Conservation (phyloP, 2,888 invertebrate genomes). For the Tenthredo distinguenda region DNA sequence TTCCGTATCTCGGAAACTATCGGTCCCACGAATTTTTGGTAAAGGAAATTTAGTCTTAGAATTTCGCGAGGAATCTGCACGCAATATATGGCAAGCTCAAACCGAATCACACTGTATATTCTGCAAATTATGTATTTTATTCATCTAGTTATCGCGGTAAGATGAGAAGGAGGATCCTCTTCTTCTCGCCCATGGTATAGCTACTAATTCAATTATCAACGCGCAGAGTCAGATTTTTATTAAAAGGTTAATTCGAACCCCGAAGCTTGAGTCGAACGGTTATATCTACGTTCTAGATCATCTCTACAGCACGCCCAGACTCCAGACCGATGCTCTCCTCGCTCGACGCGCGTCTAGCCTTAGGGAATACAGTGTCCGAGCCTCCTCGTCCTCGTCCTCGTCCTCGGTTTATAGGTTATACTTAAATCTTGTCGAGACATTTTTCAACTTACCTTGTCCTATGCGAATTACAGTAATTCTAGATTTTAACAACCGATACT, state of each 20-base stretch:
- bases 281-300: slow-evolving; percentile 18
- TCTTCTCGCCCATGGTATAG: neutral
- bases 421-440: neutral
- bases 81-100: too few species aligned
- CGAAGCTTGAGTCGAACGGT: neutral
- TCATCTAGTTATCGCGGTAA: too few species aligned
- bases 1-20: too few species aligned
- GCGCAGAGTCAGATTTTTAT: neutral
- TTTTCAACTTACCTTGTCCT: neutral
- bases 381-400: neutral
- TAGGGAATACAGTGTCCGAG: neutral
- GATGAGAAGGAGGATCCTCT: too few species aligned
- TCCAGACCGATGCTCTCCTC: neutral
- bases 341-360: neutral
- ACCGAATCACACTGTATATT: too few species aligned
- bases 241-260: neutral
- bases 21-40: too few species aligned
- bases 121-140: too few species aligned
- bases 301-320: neutral
- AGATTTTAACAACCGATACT: neutral
- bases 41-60: too few species aligned
- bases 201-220: slow-evolving; percentile 11
- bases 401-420: neutral
- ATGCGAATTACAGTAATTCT: neutral
- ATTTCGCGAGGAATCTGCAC: too few species aligned